Percentiles rank a stretch among this genome's conserved stretches.
phyloP scores from a whole-genome alignment of 1,140 invertebrate species.

The Eriocheir sinensis region DNA sequence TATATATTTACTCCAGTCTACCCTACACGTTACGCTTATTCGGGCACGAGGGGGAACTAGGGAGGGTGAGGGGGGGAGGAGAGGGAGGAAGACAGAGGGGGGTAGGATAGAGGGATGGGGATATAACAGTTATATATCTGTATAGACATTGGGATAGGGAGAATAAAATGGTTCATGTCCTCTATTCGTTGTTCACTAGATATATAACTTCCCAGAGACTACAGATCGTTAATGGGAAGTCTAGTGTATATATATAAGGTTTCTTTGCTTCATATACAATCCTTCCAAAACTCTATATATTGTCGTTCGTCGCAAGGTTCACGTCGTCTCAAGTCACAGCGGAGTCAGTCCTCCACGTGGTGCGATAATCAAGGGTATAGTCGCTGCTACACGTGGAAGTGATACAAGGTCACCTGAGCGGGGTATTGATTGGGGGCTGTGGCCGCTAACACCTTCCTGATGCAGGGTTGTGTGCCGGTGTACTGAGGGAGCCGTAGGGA shows the following conservation, averaged over 20 bases:
- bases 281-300: neutral
- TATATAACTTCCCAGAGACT: neutral
- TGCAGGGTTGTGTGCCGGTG: neutral
- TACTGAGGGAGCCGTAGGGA: no score
- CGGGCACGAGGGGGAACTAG: neutral
- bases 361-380: neutral
- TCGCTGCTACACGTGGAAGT: neutral
- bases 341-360: neutral
- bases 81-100: neutral
- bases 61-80: neutral
- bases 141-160: neutral
- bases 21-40: neutral
- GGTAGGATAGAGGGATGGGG: neutral
- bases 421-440: neutral
- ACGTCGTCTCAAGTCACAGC: neutral
- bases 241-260: no score
- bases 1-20: constrained; percentile 52
- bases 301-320: neutral
- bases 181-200: constrained; percentile 3
- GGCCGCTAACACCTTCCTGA: neutral
- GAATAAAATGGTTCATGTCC: neutral
- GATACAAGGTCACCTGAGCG: neutral
- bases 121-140: no score
- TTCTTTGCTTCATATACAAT: neutral
- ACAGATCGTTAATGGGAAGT: neutral